phyloP scores from a whole-genome alignment of 1,140 invertebrate genomes.

The Ips typographus region DNA sequence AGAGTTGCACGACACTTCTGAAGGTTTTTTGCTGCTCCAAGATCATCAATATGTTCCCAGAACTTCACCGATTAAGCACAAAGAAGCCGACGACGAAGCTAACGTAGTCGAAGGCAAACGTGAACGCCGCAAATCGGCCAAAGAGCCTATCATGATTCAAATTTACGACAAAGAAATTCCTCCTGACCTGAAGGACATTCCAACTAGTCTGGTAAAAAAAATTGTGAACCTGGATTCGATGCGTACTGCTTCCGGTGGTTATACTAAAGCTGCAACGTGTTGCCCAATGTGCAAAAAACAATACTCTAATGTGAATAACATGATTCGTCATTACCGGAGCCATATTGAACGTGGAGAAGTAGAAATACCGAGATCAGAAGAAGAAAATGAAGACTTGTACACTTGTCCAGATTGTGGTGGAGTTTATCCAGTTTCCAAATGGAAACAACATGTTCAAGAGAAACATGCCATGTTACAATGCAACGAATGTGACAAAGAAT shows the following conservation, averaged over 20 bases:
- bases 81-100: constrained; percentile 20
- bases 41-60: constrained; percentile 42
- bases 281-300: constrained; percentile 58
- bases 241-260: background rate
- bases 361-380: constrained; percentile 7
- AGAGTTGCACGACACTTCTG: constrained; percentile 44
- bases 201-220: constrained; percentile 18
- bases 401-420: constrained; percentile 60
- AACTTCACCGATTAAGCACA: constrained; percentile 9
- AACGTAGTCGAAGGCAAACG: constrained; percentile 30
- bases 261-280: background rate
- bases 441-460: constrained; percentile 57
- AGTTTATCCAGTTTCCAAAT: constrained; percentile 57
- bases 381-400: constrained; percentile 56
- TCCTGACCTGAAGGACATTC: constrained; percentile 6
- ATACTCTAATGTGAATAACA: constrained; percentile 57
- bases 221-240: constrained; percentile 5
- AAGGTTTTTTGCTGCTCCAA: constrained; percentile 43
- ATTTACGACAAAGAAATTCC: constrained; percentile 23
- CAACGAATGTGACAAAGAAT: constrained; percentile 63
- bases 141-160: constrained; percentile 23
- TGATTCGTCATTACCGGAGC: constrained; percentile 59
- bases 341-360: constrained; percentile 42
- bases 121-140: constrained; percentile 30
- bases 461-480: constrained; percentile 60